A percentile compares a stretch with the other conserved stretches of the same genome.
Evolutionary conservation across 53 echinoderm and acorn worm species (phyloP).

Genomic region (Temnopleurus reevesii): DNA sequence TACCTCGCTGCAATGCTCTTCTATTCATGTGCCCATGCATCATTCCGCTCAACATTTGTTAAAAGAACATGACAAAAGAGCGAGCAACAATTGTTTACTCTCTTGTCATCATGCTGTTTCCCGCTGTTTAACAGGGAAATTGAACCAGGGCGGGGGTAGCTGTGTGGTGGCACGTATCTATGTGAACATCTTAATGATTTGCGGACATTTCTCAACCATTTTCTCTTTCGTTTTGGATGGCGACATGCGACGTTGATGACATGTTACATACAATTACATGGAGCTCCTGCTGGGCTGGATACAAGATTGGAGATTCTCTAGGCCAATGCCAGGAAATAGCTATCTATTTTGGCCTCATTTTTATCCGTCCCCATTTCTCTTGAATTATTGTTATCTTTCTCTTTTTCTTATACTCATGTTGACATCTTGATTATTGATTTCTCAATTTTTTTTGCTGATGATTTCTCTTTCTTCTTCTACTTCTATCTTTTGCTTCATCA

Average conservation of each 20-base stretch:
- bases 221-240: conserved; percentile 12
- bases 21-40: neutral
- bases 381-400: neutral
- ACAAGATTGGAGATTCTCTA: neutral
- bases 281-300: conserved; percentile 7
- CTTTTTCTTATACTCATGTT: neutral
- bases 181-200: conserved; percentile 10
- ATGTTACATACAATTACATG: conserved; percentile 17
- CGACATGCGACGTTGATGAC: neutral
- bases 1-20: neutral
- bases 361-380: neutral
- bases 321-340: neutral
- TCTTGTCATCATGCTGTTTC: neutral
- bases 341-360: neutral
- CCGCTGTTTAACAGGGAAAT: neutral
- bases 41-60: neutral
- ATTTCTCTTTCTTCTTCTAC: neutral
- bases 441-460: neutral
- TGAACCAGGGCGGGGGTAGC: neutral
- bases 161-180: neutral
- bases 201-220: neutral
- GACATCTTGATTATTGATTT: neutral
- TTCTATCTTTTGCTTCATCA: neutral
- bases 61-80: neutral
- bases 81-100: neutral